Conservation (phyloP, 2,113 vertebrate genomes). For the Macrotus californicus region DNA sequence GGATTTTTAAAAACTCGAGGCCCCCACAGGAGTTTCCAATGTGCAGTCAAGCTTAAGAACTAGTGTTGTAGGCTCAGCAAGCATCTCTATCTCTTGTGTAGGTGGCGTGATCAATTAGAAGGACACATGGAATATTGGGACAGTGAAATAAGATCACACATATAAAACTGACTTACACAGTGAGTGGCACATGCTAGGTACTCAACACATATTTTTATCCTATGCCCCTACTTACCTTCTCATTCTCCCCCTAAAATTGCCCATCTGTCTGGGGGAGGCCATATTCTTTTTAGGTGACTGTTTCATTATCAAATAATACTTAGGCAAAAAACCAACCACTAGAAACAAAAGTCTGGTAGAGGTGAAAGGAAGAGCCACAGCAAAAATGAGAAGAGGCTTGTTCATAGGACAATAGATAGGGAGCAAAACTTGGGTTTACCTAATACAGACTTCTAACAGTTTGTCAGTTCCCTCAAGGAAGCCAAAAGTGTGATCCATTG, state of each 20-base stretch:
- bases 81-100: background rate
- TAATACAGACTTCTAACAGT: background rate
- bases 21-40: background rate
- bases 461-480: background rate
- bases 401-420: background rate
- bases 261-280: background rate
- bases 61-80: background rate
- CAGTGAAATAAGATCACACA: background rate
- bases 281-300: background rate
- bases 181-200: background rate
- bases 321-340: background rate
- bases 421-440: background rate
- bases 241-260: background rate
- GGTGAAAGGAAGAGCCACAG: background rate
- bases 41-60: background rate
- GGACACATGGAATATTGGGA: background rate
- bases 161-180: background rate
- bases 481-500: background rate
- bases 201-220: background rate
- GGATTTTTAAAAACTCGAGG: background rate
- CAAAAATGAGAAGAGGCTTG: background rate
- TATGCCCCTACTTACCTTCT: background rate
- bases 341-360: background rate
- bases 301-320: background rate
- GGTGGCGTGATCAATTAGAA: background rate